Evolutionary conservation across 1,140 invertebrate genomes (phyloP).

Genomic region (Wasmannia auropunctata): DNA sequence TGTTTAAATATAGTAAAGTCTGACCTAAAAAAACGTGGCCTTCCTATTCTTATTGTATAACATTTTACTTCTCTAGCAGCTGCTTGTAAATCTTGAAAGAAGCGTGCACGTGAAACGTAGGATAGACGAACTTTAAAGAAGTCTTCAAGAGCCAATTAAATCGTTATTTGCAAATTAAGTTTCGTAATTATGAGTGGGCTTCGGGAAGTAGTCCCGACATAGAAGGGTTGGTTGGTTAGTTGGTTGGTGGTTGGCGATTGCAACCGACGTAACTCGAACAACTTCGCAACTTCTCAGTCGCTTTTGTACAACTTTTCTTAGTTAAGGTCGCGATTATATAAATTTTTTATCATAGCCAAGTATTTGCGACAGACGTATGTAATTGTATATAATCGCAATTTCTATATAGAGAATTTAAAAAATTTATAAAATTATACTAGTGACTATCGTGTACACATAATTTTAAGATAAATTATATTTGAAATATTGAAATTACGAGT

Average conservation of each 20-base stretch:
- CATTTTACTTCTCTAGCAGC: background rate
- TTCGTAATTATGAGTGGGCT: slow-evolving; percentile 73
- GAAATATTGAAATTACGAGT: too few relatives aligned
- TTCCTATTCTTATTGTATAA: background rate
- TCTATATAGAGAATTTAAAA: background rate
- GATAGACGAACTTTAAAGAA: slow-evolving; percentile 68
- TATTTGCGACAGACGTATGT: slow-evolving; percentile 17
- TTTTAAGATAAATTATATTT: too few relatives aligned
- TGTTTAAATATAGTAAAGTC: background rate
- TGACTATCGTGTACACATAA: too few relatives aligned
- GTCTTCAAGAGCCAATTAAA: slow-evolving; percentile 76
- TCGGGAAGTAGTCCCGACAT: slow-evolving; percentile 49
- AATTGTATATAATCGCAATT: background rate
- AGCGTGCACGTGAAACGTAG: background rate
- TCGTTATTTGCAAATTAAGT: slow-evolving; percentile 75
- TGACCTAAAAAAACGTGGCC: background rate
- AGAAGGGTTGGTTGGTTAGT: slow-evolving; percentile 65
- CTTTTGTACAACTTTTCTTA: slow-evolving; percentile 75
- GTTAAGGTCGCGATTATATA: slow-evolving; percentile 75
- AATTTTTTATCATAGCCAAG: slow-evolving; percentile 53
- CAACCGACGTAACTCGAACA: slow-evolving; percentile 64
- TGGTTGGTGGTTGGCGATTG: slow-evolving; percentile 49
- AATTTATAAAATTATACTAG: background rate
- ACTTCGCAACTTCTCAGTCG: slow-evolving; percentile 73
- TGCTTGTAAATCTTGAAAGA: background rate